Evolutionary conservation across 2,888 invertebrate species (phyloP).

Genomic region (Diadegma fenestrale): DNA sequence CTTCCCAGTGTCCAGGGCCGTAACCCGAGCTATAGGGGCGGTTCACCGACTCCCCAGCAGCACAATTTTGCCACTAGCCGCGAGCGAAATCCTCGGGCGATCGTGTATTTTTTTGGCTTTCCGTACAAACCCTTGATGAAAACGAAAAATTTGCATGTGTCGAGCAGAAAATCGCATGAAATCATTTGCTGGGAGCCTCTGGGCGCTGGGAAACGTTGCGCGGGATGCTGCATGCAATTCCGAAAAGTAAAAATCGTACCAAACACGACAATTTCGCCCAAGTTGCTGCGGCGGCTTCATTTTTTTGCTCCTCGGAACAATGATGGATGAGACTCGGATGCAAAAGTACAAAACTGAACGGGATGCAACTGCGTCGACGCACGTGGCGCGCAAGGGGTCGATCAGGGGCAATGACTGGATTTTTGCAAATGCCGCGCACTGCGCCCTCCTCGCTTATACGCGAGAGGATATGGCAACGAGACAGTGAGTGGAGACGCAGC

Average conservation of each 20-base stretch:
- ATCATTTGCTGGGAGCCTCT: no score
- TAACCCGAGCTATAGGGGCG: conserved; percentile 45
- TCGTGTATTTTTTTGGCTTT: not conserved
- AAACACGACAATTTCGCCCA: not conserved
- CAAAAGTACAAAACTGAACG: conserved; percentile 30
- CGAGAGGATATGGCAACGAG: conserved; percentile 45
- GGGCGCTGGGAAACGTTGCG: no score
- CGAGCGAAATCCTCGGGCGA: not conserved
- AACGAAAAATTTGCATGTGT: not conserved
- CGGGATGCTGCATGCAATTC: not conserved
- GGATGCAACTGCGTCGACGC: conserved; percentile 61
- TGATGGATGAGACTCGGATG: conserved; percentile 20
- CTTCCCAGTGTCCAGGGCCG: conserved; percentile 69
- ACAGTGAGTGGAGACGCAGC: conserved; percentile 44
- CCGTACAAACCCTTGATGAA: not conserved
- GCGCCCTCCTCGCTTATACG: conserved; percentile 30
- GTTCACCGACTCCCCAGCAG: not conserved
- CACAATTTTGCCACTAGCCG: not conserved
- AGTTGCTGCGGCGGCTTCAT: not conserved
- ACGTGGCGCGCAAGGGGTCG: conserved; percentile 63
- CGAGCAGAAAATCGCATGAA: no score
- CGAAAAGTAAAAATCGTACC: not conserved
- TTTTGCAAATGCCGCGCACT: conserved; percentile 59
- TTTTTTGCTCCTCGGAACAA: not conserved
- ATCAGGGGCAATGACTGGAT: conserved; percentile 67